phyloP scores from a whole-genome alignment of 2,888 invertebrate species.

The Troides helena region DNA sequence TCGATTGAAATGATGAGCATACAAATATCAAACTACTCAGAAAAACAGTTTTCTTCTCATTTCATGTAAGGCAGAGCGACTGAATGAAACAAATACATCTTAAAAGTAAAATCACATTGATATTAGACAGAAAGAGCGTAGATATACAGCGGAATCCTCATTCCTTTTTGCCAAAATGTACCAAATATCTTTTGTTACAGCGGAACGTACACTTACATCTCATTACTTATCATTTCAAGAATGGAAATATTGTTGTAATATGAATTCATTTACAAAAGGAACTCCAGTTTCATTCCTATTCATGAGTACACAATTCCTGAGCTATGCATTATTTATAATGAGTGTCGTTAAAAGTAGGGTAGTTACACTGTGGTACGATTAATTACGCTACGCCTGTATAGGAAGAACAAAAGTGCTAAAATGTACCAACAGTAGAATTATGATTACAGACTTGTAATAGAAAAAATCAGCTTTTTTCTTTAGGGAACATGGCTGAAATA shows the following conservation, averaged over 20 bases:
- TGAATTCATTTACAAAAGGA: background rate
- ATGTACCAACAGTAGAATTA: background rate
- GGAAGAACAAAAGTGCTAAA: slow-evolving; percentile 18
- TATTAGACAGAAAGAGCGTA: background rate
- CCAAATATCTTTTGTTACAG: slow-evolving; percentile 1
- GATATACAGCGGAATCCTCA: background rate
- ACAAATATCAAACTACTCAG: background rate
- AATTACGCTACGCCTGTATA: slow-evolving; percentile 10
- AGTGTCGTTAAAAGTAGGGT: slow-evolving; percentile 12
- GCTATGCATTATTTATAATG: slow-evolving; percentile 3
- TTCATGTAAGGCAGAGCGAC: background rate
- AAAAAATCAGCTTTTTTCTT: background rate
- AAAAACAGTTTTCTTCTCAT: background rate
- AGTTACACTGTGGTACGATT: slow-evolving; percentile 8
- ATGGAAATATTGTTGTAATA: background rate
- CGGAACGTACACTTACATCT: background rate
- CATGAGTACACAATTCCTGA: slow-evolving; percentile 3
- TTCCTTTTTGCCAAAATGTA: background rate
- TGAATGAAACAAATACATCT: background rate
- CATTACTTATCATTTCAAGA: background rate
- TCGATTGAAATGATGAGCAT: too few species aligned
- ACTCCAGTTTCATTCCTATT: slow-evolving; percentile 4
- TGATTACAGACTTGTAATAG: background rate
- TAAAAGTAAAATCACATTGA: slow-evolving; percentile 1
- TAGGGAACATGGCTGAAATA: too few species aligned